Base-by-base conservation (phyloP, 2,797 vertebrate genomes). In the Molothrus aeneus region DNA sequence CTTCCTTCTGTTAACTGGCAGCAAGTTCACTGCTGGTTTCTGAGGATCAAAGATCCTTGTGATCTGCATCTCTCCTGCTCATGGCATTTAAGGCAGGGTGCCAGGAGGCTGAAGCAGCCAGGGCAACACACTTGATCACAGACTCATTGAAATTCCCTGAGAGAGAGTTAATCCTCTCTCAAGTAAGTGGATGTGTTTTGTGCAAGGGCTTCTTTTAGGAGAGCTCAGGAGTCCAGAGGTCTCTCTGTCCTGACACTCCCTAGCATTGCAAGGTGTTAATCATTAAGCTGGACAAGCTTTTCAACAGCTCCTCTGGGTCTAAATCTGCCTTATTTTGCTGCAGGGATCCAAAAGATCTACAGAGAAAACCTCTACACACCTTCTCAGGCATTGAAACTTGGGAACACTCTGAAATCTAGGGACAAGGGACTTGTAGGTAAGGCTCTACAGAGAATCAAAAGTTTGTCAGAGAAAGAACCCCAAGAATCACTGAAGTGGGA, bases 151-250 rank as follows among this genome's bases (percentile, higher is more conserved):
- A 95, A 93, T 71, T 74, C 86, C 93, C 65, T 56, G 68, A 59
- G 73, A 57, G 73, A 69, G 83, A 66, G 43, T 88, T 86, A 95
- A 57, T 66, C 42, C 51, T 78, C 47, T 57, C 34, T 61, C 47
- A 25, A 61, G 50, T 38, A 60, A 81, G 38, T 10, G 34, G 51
- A 70, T 42, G 22, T 21, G 54, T 82, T 80, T 81, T 22, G 56
- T 78, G 47, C n/a, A 79, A 68, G 66, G 57, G 42, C 38, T 93
- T 59, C 82, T 91, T 91, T 70, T 72, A 78, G 26, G 40, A 79
- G 53, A 75, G 72, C 65, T 80, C 75, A 60, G 1, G 32, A 96
- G 97, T 98, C 96, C 97, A 98, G 96, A 98, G 97, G 95, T 97
- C 95, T 95, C 97, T 61, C 94, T 96, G 78, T 83, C 51, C 86